Evolutionary conservation across 2,888 invertebrate species (phyloP), one percentile per base, ranked within the genome.

Genomic region (Lasiommata megera): DNA sequence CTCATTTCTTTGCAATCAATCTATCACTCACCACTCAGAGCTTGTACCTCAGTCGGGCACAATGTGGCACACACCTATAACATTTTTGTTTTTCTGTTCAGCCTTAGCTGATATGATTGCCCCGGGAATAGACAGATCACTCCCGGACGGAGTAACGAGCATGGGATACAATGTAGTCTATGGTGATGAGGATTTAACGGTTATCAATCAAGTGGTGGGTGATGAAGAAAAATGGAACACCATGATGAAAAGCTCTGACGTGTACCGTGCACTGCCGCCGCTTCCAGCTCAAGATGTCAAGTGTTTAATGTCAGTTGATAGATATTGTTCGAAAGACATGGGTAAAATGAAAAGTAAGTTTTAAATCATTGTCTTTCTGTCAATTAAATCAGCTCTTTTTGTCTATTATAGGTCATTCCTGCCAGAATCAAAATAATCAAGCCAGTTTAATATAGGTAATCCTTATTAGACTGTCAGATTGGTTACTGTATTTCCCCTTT

Each of bases 281-380:
- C 58, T 90, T 58, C 74, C 80, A 0, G 67, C 80, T 2, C 66
- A 70, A 44, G 89, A 89, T 48, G 86, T 90, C 5, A 90, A 89
- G 68, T 90, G 90, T 44, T 67, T 90, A 67, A 87, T 88, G 84
- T 89, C 89, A 0, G 81, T 80, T 2, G 84, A 89, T 53, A 72
- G 72, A 36, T 80, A 88, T 60, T 90, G 90, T 62, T 77, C 83
- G 0, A 78, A 73, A 59, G 69, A 80, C 37, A 89, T 89, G 89
- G 69, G 73, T 12, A 67, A 73, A 62, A 76, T 82, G 38, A 90
- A 90, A 79, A 77, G 90, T 90, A 69, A 82, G 84, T 77, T 23
- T 23, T 23, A 5, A 23, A 5, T 23, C 23, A 23, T 23, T 23
- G 23, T 23, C 23, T 23, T 23, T 23, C 23, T 23, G n/a, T n/a